Percentiles rank a stretch among this genome's conserved stretches.
These are phyloP conservation scores for Phalera bucephala DNA, from an alignment of 2,888 invertebrate genomes.

Conservation along the genomic window DNA sequence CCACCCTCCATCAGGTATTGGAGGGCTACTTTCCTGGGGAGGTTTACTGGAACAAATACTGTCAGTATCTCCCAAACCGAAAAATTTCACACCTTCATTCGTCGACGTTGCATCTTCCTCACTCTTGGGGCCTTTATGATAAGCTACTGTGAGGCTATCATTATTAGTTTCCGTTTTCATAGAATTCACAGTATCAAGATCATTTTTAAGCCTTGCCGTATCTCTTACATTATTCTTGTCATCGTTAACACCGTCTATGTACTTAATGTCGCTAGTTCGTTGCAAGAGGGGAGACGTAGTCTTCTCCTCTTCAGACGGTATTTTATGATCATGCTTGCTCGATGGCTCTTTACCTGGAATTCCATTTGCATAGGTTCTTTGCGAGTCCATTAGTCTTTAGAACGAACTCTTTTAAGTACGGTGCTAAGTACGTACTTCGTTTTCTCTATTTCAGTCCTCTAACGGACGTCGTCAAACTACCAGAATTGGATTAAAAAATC, in stretches of 20 bases:
- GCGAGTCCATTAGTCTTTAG: slow-evolving; percentile 72
- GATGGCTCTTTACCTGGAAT: slow-evolving; percentile 71
- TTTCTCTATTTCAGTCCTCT: slow-evolving; percentile 51
- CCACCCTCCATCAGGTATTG: slow-evolving; percentile 93
- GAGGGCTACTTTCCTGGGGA: slow-evolving; percentile 70
- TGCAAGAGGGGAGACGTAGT: slow-evolving; percentile 70
- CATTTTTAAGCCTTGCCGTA: slow-evolving; percentile 49
- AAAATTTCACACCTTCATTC: slow-evolving; percentile 78
- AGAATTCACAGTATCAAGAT: slow-evolving; percentile 67
- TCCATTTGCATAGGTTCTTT: slow-evolving; percentile 70
- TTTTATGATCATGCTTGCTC: slow-evolving; percentile 62
- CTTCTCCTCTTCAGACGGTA: slow-evolving; percentile 78
- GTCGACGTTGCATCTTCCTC: slow-evolving; percentile 72
- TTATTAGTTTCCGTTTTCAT: slow-evolving; percentile 59
- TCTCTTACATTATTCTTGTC: slow-evolving; percentile 48
- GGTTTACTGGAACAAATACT: slow-evolving; percentile 72
- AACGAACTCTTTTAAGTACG: slow-evolving; percentile 54
- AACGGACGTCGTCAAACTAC: slow-evolving; percentile 53
- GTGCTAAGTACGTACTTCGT: slow-evolving; percentile 50
- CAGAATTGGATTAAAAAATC: slow-evolving; percentile 57
- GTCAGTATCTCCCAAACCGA: slow-evolving; percentile 77
- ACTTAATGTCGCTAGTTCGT: slow-evolving; percentile 58
- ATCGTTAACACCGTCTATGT: slow-evolving; percentile 59
- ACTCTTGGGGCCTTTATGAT: slow-evolving; percentile 48
- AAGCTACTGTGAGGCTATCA: slow-evolving; percentile 55